Evolutionary conservation across 2,797 vertebrate genomes (phyloP).

Genomic region (Rousettus madagascariensis): DNA sequence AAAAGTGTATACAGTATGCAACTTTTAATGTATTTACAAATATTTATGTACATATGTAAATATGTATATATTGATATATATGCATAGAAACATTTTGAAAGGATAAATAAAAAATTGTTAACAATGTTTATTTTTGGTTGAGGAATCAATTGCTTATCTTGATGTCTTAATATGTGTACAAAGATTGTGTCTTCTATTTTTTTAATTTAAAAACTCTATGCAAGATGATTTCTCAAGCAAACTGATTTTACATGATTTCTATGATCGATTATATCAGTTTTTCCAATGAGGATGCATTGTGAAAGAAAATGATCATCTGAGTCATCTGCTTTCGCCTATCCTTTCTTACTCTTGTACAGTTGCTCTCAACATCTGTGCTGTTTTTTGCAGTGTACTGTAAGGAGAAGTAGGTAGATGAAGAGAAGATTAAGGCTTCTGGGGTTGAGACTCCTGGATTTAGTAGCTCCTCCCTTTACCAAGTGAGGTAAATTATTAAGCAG

Average conservation of each 20-base stretch:
- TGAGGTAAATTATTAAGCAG: not conserved
- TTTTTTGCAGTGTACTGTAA: not conserved
- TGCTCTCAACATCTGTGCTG: not conserved
- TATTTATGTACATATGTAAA: not conserved
- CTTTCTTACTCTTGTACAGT: not conserved
- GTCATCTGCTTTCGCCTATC: not conserved
- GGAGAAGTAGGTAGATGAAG: not conserved
- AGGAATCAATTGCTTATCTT: not conserved
- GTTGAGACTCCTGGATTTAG: not conserved
- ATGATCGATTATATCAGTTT: not conserved
- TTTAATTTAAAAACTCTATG: not conserved
- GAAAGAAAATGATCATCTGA: not conserved
- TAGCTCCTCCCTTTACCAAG: not conserved
- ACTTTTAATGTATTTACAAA: not conserved
- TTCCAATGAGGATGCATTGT: not conserved
- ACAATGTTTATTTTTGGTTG: not conserved
- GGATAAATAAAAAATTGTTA: not conserved
- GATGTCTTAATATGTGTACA: not conserved
- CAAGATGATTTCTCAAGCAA: not conserved
- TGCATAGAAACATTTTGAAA: not conserved
- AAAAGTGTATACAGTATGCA: not conserved
- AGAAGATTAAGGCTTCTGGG: not conserved
- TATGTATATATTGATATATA: not conserved
- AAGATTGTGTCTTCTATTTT: not conserved
- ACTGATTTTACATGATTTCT: not conserved